phyloP scores from a whole-genome alignment of 2,797 vertebrate genomes.

The Chaenodraco wilsoni region DNA sequence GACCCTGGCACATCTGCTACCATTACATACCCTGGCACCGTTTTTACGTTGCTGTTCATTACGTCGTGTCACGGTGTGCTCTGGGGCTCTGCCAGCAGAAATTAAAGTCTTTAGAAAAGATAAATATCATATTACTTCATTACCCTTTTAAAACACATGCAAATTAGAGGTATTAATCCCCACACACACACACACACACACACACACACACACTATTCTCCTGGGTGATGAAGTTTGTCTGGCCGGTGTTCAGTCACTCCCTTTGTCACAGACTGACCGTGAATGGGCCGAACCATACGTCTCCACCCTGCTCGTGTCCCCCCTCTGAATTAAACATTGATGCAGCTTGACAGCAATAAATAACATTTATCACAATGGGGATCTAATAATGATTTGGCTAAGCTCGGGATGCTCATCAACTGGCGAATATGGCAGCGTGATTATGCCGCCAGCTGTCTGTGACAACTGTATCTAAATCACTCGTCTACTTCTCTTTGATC shows the following conservation, averaged over 20 bases:
- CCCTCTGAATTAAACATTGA: constrained; percentile 96
- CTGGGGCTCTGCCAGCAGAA: constrained; percentile 90
- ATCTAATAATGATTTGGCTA: constrained; percentile 95
- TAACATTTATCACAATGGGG: constrained; percentile 97
- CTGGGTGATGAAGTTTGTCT: constrained; percentile 91
- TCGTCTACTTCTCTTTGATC: constrained; percentile 88
- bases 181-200: too few species aligned
- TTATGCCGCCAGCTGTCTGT: constrained; percentile 95
- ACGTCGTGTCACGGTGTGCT: constrained; percentile 82
- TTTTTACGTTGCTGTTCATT: constrained; percentile 85
- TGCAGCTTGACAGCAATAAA: constrained; percentile 98
- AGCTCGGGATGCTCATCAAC: constrained; percentile 90
- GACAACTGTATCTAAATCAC: constrained; percentile 95
- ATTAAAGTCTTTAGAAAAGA: constrained; percentile 97
- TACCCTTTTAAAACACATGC: constrained; percentile 99
- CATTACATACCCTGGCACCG: constrained; percentile 85
- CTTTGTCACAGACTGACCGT: constrained; percentile 89
- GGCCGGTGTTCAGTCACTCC: constrained; percentile 87
- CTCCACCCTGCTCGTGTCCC: constrained; percentile 86
- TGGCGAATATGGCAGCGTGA: constrained; percentile 92
- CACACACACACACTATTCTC: constrained; percentile 66
- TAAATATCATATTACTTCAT: constrained; percentile 99
- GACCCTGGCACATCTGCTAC: constrained; percentile 89
- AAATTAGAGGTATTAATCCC: constrained; percentile 93
- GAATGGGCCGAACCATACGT: constrained; percentile 84